A percentile compares a stretch with the other conserved stretches of the same genome.
phyloP scores from a whole-genome alignment of 2,888 invertebrate species.

The Zaprionus bogoriensis region DNA sequence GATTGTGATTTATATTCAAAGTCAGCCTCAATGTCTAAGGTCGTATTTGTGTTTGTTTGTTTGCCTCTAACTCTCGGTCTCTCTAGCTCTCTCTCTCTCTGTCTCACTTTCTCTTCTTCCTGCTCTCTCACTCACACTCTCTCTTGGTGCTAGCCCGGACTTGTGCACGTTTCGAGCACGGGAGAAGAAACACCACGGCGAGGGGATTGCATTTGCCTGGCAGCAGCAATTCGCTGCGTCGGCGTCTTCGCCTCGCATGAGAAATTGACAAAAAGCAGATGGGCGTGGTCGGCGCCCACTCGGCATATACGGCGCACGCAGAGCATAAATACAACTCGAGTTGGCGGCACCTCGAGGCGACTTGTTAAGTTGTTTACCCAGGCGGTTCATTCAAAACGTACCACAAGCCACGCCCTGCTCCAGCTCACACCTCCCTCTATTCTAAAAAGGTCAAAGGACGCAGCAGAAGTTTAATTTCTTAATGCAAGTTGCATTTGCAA shows the following conservation, averaged over 20 bases:
- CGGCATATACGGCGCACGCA: conserved; percentile 13
- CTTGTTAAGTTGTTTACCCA: conserved; percentile 70
- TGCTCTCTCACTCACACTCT: neutral
- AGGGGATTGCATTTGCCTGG: conserved; percentile 50
- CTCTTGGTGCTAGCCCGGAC: conserved; percentile 30
- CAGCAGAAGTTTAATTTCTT: conserved; percentile 65
- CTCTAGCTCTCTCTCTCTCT: neutral
- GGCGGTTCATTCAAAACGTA: conserved; percentile 24
- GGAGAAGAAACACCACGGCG: too few species aligned
- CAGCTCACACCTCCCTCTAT: neutral
- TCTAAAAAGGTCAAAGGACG: conserved; percentile 7
- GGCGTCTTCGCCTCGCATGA: conserved; percentile 15
- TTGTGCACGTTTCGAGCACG: conserved; percentile 65
- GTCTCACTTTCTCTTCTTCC: too few species aligned
- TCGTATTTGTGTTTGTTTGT: conserved; percentile 42
- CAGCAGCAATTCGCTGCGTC: conserved; percentile 63
- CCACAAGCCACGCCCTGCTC: conserved; percentile 22
- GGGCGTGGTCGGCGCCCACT: conserved; percentile 41
- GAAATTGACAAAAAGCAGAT: conserved; percentile 69
- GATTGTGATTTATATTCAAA: conserved; percentile 11
- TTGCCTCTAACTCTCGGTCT: conserved; percentile 26
- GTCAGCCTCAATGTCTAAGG: conserved; percentile 15
- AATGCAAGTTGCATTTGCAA: conserved; percentile 51
- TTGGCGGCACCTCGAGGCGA: conserved; percentile 51
- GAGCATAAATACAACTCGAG: conserved; percentile 66